Evolutionary conservation across 2,113 vertebrate species (phyloP).

Genomic region (Myanophis thanlyinensis): DNA sequence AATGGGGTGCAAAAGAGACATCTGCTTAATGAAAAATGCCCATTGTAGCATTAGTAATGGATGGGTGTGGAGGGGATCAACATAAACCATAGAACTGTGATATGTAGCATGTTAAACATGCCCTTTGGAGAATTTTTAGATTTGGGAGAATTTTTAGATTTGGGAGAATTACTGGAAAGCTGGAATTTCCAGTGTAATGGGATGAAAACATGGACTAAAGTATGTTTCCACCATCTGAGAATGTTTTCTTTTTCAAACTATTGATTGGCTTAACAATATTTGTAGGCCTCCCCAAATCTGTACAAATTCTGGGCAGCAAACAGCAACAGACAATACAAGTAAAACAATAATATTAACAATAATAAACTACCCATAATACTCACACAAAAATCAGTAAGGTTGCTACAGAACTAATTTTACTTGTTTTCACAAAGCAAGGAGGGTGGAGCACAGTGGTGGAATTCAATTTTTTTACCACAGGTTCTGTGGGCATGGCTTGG

Average conservation of each 20-base stretch:
- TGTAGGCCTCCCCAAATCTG: not conserved
- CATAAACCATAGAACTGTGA: not conserved
- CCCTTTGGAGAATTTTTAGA: not conserved
- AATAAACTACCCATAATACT: not conserved
- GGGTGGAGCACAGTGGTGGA: no score
- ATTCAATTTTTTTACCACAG: no score
- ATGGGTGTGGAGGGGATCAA: not conserved
- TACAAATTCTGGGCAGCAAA: not conserved
- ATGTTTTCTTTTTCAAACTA: not conserved
- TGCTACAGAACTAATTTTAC: not conserved
- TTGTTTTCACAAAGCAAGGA: not conserved
- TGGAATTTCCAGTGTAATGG: not conserved
- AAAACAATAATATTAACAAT: not conserved
- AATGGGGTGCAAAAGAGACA: not conserved
- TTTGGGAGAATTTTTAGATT: not conserved
- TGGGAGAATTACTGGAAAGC: not conserved
- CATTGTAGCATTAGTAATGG: not conserved
- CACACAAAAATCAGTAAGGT: not conserved
- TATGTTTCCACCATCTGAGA: not conserved
- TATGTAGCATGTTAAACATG: not conserved
- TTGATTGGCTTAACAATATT: not conserved
- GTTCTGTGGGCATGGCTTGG: no score
- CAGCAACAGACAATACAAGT: not conserved
- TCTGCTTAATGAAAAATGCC: not conserved
- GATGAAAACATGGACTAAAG: not conserved